Evolutionary conservation across 2,888 invertebrate species (phyloP).

Genomic region (Amphipyra berbera): DNA sequence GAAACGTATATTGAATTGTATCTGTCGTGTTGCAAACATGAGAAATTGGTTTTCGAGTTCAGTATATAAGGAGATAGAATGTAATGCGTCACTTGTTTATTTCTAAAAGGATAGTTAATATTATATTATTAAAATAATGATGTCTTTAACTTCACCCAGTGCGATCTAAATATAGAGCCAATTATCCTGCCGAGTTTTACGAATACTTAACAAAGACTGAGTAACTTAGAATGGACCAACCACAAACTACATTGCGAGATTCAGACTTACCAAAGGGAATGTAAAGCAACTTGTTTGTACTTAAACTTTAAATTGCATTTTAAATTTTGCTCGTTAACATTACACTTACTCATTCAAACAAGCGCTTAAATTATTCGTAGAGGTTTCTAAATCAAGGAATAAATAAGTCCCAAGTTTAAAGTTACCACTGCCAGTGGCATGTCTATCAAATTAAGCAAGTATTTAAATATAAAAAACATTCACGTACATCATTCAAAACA

Average conservation of each 20-base stretch:
- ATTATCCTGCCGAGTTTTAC: constrained; percentile 72
- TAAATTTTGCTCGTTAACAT: constrained; percentile 85
- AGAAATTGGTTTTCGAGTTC: constrained; percentile 23
- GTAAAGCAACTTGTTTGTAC: constrained; percentile 81
- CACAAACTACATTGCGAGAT: constrained; percentile 78
- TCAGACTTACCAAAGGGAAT: constrained; percentile 83
- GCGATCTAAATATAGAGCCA: constrained; percentile 62
- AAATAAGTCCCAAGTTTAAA: constrained; percentile 28
- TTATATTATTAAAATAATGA: constrained; percentile 5
- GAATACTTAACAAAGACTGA: constrained; percentile 74
- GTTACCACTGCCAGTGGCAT: constrained; percentile 8
- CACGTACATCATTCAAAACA: constrained; percentile 38
- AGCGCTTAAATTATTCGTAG: constrained; percentile 62
- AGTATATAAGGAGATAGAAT: constrained; percentile 2
- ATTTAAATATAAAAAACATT: constrained; percentile 33
- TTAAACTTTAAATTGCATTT: constrained; percentile 88
- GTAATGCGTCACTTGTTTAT: constrained; percentile 9
- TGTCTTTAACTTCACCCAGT: constrained; percentile 10
- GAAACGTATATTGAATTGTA: constrained; percentile 50
- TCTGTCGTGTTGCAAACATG: constrained; percentile 35
- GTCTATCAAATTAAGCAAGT: constrained; percentile 23
- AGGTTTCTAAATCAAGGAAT: constrained; percentile 53
- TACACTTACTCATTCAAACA: constrained; percentile 65
- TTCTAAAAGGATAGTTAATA: constrained; percentile 2
- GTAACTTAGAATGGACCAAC: constrained; percentile 75